phyloP scores from a whole-genome alignment of 1,140 invertebrate species.

The Lineus longissimus region DNA sequence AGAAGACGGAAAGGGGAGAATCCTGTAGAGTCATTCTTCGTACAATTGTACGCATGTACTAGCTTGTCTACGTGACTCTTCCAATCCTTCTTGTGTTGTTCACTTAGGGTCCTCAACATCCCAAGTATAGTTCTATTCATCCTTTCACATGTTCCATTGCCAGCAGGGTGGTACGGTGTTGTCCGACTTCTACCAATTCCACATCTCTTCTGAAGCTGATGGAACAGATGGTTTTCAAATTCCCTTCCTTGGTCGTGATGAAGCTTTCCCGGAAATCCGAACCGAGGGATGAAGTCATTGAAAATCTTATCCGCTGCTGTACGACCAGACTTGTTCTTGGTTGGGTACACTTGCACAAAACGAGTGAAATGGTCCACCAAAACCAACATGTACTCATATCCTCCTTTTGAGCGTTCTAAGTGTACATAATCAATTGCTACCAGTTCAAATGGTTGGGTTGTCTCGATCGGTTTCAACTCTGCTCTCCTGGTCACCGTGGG shows the following conservation, averaged over 20 bases:
- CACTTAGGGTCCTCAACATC: slow-evolving; percentile 15
- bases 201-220: slow-evolving; percentile 8
- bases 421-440: slow-evolving; percentile 18
- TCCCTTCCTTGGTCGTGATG: slow-evolving; percentile 27
- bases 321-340: too few species aligned
- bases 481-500: too few species aligned
- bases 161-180: slow-evolving; percentile 16
- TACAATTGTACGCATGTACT: slow-evolving; percentile 15
- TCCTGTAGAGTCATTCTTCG: slow-evolving; percentile 10
- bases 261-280: slow-evolving; percentile 19
- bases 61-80: background rate
- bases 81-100: slow-evolving; percentile 4
- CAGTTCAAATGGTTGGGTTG: slow-evolving; percentile 18
- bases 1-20: slow-evolving; percentile 15
- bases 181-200: slow-evolving; percentile 11
- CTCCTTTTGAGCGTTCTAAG: slow-evolving; percentile 18
- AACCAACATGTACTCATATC: too few species aligned
- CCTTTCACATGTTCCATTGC: slow-evolving; percentile 11
- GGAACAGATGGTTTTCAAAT: slow-evolving; percentile 19
- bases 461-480: slow-evolving; percentile 7
- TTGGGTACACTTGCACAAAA: too few species aligned
- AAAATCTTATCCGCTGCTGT: too few species aligned
- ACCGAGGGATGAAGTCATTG: slow-evolving; percentile 20
- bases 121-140: too few species aligned
- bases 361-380: too few species aligned